These are phyloP conservation scores for Timandra comae DNA, from an alignment of 2,888 invertebrate genomes.

Conservation along the genomic window DNA sequence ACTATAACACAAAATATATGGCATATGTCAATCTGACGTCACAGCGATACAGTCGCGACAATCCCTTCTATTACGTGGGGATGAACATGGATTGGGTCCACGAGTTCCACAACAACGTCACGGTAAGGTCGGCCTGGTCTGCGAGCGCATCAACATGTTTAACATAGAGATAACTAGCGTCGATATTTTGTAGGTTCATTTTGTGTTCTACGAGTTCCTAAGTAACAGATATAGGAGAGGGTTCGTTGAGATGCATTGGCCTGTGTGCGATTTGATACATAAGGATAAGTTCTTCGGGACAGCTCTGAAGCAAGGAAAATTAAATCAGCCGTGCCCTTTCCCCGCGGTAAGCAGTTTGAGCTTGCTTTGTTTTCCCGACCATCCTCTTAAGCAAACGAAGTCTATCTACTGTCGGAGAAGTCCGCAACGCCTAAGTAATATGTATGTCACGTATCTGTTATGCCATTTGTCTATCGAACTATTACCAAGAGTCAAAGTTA, in stretches of 20 bases:
- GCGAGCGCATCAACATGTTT: too few relatives aligned
- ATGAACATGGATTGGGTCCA: not conserved
- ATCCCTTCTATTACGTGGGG: slow-evolving; percentile 12
- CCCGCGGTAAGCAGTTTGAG: slow-evolving; percentile 22
- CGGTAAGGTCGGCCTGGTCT: too few relatives aligned
- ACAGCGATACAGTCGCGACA: slow-evolving; percentile 5
- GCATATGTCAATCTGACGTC: not conserved
- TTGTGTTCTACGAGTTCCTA: slow-evolving; percentile 28
- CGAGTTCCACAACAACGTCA: slow-evolving; percentile 7
- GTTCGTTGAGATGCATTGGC: slow-evolving; percentile 30
- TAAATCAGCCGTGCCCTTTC: slow-evolving; percentile 19
- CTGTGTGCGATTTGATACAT: slow-evolving; percentile 23
- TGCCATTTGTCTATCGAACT: too few relatives aligned
- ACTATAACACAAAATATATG: slow-evolving; percentile 3
- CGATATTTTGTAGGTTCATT: slow-evolving; percentile 17
- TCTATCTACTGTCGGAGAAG: too few relatives aligned
- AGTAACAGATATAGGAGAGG: slow-evolving; percentile 29
- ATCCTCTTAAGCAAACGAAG: too few relatives aligned
- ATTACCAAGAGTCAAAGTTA: too few relatives aligned
- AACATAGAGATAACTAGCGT: not conserved
- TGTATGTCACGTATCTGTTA: too few relatives aligned
- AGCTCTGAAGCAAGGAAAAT: slow-evolving; percentile 12
- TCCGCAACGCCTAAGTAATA: not conserved
- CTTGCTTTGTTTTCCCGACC: too few relatives aligned
- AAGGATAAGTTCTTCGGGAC: slow-evolving; percentile 29